Conservation (phyloP, 2,888 invertebrate genomes). For the Drosophila diplacantha region DNA sequence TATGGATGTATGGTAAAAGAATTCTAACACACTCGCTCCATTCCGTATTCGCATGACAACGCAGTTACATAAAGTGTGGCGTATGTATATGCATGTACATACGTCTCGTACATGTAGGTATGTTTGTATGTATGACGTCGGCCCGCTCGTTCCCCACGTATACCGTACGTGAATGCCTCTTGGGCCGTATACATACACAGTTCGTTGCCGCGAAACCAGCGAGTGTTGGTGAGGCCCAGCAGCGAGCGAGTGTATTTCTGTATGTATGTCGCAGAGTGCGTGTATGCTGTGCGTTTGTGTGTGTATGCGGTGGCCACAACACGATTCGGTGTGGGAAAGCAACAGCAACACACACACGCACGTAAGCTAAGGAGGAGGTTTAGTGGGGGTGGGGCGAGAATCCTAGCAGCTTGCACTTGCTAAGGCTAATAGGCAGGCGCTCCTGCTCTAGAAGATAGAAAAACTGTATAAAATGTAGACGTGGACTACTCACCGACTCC, state of each 20-base stretch:
- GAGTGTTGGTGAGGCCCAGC: constrained; percentile 58
- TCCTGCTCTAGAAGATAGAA: not conserved
- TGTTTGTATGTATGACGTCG: constrained; percentile 33
- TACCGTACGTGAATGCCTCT: constrained; percentile 48
- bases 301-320: constrained; percentile 60
- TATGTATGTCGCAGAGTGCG: constrained; percentile 14
- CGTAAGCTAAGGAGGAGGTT: not conserved
- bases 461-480: not conserved
- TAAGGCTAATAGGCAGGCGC: constrained; percentile 49
- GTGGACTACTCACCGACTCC: constrained; percentile 75
- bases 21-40: constrained; percentile 72
- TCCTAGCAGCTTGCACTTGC: constrained; percentile 68
- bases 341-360: constrained; percentile 60
- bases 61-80: constrained; percentile 40
- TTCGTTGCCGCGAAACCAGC: constrained; percentile 52
- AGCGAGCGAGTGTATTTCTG: constrained; percentile 43
- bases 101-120: constrained; percentile 20
- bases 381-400: constrained; percentile 28
- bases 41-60: constrained; percentile 42
- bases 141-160: constrained; percentile 59
- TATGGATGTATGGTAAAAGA: constrained; percentile 72
- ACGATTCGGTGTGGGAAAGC: constrained; percentile 71
- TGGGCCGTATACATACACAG: constrained; percentile 64
- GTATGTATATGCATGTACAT: constrained; percentile 26
- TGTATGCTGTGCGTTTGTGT: constrained; percentile 52